phyloP scores from a whole-genome alignment of 1,140 invertebrate species.

The Aphaenogaster rudis region DNA sequence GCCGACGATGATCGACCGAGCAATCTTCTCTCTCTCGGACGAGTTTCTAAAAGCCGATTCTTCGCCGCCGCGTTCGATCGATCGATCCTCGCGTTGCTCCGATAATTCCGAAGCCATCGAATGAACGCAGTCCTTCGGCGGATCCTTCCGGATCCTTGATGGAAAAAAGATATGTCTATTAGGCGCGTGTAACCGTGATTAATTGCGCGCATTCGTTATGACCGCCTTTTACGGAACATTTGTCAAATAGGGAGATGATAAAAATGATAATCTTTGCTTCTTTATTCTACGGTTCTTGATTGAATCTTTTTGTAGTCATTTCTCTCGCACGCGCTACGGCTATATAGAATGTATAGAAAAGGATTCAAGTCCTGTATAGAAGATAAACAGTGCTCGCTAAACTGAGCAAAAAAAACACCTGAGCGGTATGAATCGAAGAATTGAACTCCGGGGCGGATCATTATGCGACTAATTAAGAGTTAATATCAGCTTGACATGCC shows the following conservation, averaged over 20 bases:
- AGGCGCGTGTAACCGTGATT: background rate
- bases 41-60: slow-evolving; percentile 55
- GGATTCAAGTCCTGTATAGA: background rate
- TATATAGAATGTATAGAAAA: background rate
- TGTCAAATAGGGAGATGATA: background rate
- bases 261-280: background rate
- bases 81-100: background rate
- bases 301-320: background rate
- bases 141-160: background rate
- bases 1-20: slow-evolving; percentile 63
- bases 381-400: too few species aligned
- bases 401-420: background rate
- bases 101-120: slow-evolving; percentile 17
- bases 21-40: slow-evolving; percentile 54
- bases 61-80: slow-evolving; percentile 23
- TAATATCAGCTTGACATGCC: slow-evolving; percentile 16
- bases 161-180: background rate
- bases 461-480: slow-evolving; percentile 49
- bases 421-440: background rate
- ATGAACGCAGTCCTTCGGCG: background rate
- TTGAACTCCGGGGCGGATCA: background rate
- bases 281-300: background rate
- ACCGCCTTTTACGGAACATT: background rate
- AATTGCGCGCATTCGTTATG: background rate
- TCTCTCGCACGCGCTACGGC: background rate